Conservation (phyloP, 2,888 invertebrate species). For the Palloptera scutellata region DNA sequence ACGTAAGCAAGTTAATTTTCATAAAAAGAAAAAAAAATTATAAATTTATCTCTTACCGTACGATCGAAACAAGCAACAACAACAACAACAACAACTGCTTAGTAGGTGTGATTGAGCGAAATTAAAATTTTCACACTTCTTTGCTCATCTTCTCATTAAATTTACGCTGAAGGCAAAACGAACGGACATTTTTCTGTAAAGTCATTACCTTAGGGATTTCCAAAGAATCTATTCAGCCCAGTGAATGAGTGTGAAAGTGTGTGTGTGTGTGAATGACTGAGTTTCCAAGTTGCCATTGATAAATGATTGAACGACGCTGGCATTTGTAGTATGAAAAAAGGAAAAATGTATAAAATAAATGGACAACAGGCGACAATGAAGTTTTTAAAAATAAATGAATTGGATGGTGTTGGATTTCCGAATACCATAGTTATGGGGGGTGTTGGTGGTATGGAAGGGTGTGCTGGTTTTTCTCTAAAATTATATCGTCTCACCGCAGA, state of each 20-base stretch:
- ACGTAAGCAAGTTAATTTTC: no score
- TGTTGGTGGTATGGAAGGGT: neutral
- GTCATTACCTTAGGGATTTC: no score
- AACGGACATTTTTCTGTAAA: no score
- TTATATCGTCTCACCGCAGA: conserved; percentile 14
- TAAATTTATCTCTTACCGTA: no score
- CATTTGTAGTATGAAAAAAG: neutral
- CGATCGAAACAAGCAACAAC: no score
- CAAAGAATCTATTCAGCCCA: no score
- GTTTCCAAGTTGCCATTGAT: neutral
- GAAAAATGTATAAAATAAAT: neutral
- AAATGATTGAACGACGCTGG: neutral
- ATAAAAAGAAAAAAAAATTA: no score
- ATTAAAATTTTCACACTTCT: conserved; percentile 28
- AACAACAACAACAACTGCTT: neutral
- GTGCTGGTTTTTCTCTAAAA: conserved; percentile 11
- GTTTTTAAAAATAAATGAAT: neutral
- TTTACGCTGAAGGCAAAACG: no score
- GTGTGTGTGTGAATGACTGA: neutral
- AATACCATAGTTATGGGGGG: neutral
- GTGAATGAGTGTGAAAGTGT: neutral
- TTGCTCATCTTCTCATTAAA: no score
- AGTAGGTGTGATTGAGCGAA: conserved; percentile 35
- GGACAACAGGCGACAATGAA: neutral
- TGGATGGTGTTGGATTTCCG: neutral